Conservation (phyloP, 2,113 vertebrate genomes). For the Dromaius novaehollandiae region DNA sequence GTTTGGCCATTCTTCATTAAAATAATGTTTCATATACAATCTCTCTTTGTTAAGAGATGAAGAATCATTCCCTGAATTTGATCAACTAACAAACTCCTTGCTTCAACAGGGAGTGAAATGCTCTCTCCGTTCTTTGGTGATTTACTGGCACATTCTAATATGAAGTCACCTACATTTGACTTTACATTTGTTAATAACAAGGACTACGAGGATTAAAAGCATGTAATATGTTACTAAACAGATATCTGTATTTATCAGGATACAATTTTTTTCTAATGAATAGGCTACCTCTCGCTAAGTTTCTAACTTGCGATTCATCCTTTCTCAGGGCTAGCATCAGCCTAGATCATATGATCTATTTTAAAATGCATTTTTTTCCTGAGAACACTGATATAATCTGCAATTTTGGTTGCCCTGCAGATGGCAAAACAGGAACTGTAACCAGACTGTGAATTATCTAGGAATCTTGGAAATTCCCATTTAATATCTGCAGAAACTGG, state of each 20-base stretch:
- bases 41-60: neutral
- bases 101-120: neutral
- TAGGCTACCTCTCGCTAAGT: neutral
- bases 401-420: neutral
- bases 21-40: rapidly evolving
- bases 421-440: neutral
- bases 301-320: neutral
- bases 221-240: neutral
- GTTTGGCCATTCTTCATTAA: neutral
- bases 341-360: neutral
- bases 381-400: neutral
- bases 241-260: neutral
- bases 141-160: neutral
- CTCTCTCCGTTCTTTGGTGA: neutral
- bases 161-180: neutral
- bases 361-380: neutral
- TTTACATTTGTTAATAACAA: neutral
- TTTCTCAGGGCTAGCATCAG: no score
- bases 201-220: neutral
- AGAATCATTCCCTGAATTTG: rapidly evolving
- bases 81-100: neutral
- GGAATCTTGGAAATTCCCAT: neutral
- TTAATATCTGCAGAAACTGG: neutral
- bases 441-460: neutral
- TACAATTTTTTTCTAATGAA: neutral